phyloP scores from a whole-genome alignment of 92 coral and sea anemone genomes.

The Micromussa lordhowensis region DNA sequence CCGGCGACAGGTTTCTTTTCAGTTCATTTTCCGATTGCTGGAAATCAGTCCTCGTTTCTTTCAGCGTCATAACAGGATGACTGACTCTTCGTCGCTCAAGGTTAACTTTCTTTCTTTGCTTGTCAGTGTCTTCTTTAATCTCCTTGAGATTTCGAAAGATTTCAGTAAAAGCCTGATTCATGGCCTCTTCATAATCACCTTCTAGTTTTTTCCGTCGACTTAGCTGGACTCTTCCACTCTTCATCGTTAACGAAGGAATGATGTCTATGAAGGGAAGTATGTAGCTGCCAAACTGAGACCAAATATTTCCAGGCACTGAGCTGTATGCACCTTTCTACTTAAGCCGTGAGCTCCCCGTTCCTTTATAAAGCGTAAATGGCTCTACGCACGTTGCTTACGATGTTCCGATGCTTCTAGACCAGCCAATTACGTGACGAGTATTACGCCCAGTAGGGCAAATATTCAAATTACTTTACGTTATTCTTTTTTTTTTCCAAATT shows the following conservation, averaged over 20 bases:
- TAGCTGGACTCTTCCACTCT: neutral
- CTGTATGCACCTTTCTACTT: neutral
- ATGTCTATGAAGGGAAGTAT: neutral
- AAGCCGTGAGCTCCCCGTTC: neutral
- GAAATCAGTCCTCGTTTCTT: neutral
- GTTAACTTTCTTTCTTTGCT: neutral
- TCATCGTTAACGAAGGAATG: neutral
- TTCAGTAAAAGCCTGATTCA: conserved; percentile 28
- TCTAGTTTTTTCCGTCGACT: neutral
- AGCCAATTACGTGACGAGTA: neutral
- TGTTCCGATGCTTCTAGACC: neutral
- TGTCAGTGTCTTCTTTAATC: conserved; percentile 19
- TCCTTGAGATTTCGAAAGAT: conserved; percentile 33
- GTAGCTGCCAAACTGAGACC: neutral
- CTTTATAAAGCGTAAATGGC: too few relatives aligned
- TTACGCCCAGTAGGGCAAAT: neutral
- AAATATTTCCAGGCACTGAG: neutral
- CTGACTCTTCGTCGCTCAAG: neutral
- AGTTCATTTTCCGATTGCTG: neutral
- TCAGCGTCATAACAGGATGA: neutral
- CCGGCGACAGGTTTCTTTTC: neutral
- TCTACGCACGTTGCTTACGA: neutral
- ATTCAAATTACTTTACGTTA: neutral
- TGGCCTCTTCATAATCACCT: conserved; percentile 22
- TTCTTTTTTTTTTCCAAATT: neutral